phyloP scores from a whole-genome alignment of 2,113 vertebrate species.

The Nanger granti region DNA sequence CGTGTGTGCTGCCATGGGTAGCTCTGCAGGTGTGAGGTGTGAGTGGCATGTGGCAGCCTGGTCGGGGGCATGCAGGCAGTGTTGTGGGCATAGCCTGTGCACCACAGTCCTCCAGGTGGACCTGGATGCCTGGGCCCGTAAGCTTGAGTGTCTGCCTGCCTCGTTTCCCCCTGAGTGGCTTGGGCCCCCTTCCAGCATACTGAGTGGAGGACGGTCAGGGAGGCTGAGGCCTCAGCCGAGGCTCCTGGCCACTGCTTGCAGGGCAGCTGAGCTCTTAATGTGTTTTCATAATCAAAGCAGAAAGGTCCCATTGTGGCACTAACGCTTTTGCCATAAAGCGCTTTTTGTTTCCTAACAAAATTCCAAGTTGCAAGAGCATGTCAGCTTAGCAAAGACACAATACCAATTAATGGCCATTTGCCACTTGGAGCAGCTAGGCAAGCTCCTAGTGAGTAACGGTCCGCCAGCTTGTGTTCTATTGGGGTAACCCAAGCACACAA shows the following conservation, averaged over 20 bases:
- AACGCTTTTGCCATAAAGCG: conserved; percentile 53
- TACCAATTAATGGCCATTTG: conserved; percentile 29
- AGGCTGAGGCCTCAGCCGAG: background rate
- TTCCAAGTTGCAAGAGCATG: conserved; percentile 63
- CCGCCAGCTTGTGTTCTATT: background rate
- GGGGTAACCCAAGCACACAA: background rate
- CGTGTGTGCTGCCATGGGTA: too few relatives aligned
- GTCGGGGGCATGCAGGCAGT: rapidly evolving
- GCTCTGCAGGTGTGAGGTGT: rapidly evolving
- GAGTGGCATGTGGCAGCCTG: background rate
- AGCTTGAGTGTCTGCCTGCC: background rate
- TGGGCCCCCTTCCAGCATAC: background rate
- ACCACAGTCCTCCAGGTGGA: background rate
- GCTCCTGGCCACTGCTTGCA: background rate
- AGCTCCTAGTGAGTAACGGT: background rate
- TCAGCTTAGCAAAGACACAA: conserved; percentile 59
- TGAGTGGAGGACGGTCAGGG: background rate
- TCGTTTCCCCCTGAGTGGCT: background rate
- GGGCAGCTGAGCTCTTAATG: conserved; percentile 59
- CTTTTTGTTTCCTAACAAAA: conserved; percentile 65
- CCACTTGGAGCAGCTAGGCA: background rate
- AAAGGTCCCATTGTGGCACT: conserved; percentile 66
- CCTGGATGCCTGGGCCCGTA: background rate
- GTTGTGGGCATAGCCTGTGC: background rate
- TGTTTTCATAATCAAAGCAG: conserved; percentile 63